Evolutionary conservation across 2,113 vertebrate genomes (phyloP), one percentile per base, ranked within the genome.

Genomic region (Pleuronectes platessa): DNA sequence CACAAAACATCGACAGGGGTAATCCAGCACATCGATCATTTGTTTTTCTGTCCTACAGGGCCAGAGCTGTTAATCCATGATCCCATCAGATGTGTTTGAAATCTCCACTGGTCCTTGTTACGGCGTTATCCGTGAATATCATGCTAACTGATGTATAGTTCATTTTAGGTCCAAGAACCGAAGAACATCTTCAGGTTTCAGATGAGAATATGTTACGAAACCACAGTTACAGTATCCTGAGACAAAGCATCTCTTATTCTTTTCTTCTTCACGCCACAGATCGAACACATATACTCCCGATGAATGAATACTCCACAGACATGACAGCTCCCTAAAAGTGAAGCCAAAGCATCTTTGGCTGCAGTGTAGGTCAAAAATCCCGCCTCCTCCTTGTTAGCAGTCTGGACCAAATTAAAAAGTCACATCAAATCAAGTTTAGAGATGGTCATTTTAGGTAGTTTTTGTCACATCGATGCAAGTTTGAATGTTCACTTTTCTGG

Each of bases 171-270:
- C 68, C 24, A 45, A 61, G 37, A 35, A 51, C 53, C 42, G n/a
- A 47, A 60, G 0, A 59, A 67, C 54, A 68, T 37, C 23, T 59
- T 63, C 76, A 61, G 14, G 26, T 65, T 64, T 78, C 21, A 69
- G 65, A 56, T 45, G 68, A 66, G 47, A 14, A 42, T 68, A 76
- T 21, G 61, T 68, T 71, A 85, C 60, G 84, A 65, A 84, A 17
- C 27, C 5, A 68, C 2, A 13, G 47, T 26, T 62, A 73, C 54
- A n/a, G 68, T 67, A 76, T 51, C 69, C 69, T 85, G 79, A 85
- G 74, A 77, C 83, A 74, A 60, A 75, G 47, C 54, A 62, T 87
- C 60, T 82, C 56, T 42, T 53, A 23, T 37, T 67, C 45, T 71
- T 67, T 49, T 1, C 47, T 60, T 54, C 70, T 66, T 71, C 55